A percentile compares a stretch with the other conserved stretches of the same genome.
These are phyloP conservation scores for Caenorhabditis macrosperma DNA, from an alignment of 2,888 invertebrate genomes.

Conservation along the genomic window DNA sequence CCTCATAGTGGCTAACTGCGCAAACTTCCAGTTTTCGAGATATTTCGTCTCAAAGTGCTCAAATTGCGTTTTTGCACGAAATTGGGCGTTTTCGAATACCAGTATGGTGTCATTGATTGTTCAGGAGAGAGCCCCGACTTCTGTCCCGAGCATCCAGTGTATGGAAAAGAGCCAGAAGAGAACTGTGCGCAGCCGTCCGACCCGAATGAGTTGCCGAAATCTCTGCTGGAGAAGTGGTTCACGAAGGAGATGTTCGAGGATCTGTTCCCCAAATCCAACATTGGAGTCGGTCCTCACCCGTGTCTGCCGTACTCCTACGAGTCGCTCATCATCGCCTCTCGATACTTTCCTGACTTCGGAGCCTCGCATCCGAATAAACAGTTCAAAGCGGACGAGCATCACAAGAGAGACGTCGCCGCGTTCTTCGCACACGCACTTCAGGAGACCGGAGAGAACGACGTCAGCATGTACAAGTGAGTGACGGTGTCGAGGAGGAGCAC, in stretches of 20 bases:
- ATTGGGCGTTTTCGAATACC: no score
- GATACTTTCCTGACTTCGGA: conserved; percentile 77
- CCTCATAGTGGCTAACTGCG: no score
- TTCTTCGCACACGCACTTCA: conserved; percentile 77
- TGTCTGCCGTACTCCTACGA: conserved; percentile 77
- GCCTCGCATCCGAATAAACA: conserved; percentile 60
- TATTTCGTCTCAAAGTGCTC: no score
- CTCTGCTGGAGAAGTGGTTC: conserved; percentile 75
- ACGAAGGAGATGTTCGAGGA: conserved; percentile 75
- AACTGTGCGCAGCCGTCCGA: conserved; percentile 65
- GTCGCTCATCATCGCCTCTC: conserved; percentile 74
- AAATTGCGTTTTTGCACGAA: no score
- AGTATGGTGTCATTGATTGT: no score
- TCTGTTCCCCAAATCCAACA: conserved; percentile 75
- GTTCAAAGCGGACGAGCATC: conserved; percentile 69
- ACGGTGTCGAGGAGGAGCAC: no score
- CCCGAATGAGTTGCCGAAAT: conserved; percentile 69
- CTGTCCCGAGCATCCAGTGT: conserved; percentile 56
- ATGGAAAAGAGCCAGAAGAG: conserved; percentile 54
- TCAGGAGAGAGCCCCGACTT: conserved; percentile 59
- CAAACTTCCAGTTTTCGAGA: no score
- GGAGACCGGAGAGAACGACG: conserved; percentile 77
- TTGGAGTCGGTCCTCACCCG: conserved; percentile 74
- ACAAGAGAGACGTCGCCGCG: conserved; percentile 72
- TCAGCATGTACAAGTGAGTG: conserved; percentile 69